These are phyloP conservation scores for Acromyrmex heyeri DNA, from an alignment of 1,140 invertebrate genomes.

Conservation along the genomic window DNA sequence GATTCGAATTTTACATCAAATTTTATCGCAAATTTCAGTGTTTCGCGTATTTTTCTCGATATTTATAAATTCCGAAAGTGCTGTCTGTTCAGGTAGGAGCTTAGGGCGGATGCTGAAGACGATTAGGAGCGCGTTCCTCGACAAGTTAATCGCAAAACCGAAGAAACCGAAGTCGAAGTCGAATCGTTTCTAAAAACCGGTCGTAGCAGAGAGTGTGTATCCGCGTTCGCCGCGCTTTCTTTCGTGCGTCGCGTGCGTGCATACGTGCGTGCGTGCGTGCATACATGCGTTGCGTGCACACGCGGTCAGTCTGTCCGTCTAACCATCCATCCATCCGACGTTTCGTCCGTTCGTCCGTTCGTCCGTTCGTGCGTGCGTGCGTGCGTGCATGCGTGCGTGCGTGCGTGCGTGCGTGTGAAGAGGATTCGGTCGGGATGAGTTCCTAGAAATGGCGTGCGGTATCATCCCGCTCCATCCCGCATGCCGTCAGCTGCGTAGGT, in stretches of 20 bases:
- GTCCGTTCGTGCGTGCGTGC: slow-evolving; percentile 66
- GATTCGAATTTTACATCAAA: not conserved
- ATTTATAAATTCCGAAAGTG: not conserved
- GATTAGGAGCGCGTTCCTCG: slow-evolving; percentile 38
- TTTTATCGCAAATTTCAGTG: not conserved
- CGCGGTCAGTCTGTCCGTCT: slow-evolving; percentile 66
- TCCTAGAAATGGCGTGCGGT: slow-evolving; percentile 82
- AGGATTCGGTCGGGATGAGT: slow-evolving; percentile 80
- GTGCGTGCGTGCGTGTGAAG: slow-evolving; percentile 75
- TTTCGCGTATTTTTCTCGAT: not conserved
- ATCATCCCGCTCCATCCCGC: slow-evolving; percentile 74
- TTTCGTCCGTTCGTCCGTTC: slow-evolving; percentile 65
- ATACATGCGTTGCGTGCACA: slow-evolving; percentile 61
- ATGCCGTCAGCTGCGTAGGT: slow-evolving; percentile 80
- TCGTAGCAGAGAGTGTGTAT: slow-evolving; percentile 36
- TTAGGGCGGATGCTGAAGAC: slow-evolving; percentile 1
- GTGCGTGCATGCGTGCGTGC: slow-evolving; percentile 74
- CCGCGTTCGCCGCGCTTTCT: slow-evolving; percentile 36
- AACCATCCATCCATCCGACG: slow-evolving; percentile 73
- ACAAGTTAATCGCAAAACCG: slow-evolving; percentile 43
- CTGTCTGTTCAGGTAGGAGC: not conserved
- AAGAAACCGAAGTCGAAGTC: not conserved
- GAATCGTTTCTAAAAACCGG: not conserved
- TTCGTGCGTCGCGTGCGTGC: slow-evolving; percentile 71
- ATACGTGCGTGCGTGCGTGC: slow-evolving; percentile 67